Conservation (phyloP, 2,888 invertebrate species). For the Xylota sylvarum region DNA sequence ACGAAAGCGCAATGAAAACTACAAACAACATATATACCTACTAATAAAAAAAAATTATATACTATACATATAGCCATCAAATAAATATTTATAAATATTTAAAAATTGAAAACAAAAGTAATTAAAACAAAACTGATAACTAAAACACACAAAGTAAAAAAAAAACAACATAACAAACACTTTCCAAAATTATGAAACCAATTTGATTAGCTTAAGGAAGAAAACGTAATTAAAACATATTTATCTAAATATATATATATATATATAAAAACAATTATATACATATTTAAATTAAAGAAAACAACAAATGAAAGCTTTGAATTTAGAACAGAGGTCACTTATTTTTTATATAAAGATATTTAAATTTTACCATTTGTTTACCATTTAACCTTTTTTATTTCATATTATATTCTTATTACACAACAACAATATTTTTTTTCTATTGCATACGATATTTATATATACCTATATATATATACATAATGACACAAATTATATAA, state of each 20-base stretch:
- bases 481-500: slow-evolving; percentile 28
- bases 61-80: slow-evolving; percentile 73
- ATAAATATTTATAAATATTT: slow-evolving; percentile 61
- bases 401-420: slow-evolving; percentile 34
- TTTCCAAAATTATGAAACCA: slow-evolving; percentile 63
- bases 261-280: slow-evolving; percentile 66
- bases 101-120: slow-evolving; percentile 22
- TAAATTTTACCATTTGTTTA: slow-evolving; percentile 46
- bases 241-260: slow-evolving; percentile 59
- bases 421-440: slow-evolving; percentile 33
- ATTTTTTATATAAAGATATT: slow-evolving; percentile 74
- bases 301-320: slow-evolving; percentile 73
- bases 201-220: slow-evolving; percentile 65
- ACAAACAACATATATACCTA: slow-evolving; percentile 77
- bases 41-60: slow-evolving; percentile 60
- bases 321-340: slow-evolving; percentile 75
- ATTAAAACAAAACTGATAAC: slow-evolving; percentile 36
- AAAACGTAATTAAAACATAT: slow-evolving; percentile 58
- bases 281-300: slow-evolving; percentile 60
- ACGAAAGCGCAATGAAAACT: slow-evolving; percentile 77
- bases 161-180: slow-evolving; percentile 34
- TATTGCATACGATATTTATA: slow-evolving; percentile 50
- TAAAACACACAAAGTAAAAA: slow-evolving; percentile 64
- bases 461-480: slow-evolving; percentile 22
- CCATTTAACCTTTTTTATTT: slow-evolving; percentile 26